Evolutionary conservation across 2,797 vertebrate species (phyloP), one percentile per base, ranked within the genome.

Genomic region (Cirrhinus mrigala): DNA sequence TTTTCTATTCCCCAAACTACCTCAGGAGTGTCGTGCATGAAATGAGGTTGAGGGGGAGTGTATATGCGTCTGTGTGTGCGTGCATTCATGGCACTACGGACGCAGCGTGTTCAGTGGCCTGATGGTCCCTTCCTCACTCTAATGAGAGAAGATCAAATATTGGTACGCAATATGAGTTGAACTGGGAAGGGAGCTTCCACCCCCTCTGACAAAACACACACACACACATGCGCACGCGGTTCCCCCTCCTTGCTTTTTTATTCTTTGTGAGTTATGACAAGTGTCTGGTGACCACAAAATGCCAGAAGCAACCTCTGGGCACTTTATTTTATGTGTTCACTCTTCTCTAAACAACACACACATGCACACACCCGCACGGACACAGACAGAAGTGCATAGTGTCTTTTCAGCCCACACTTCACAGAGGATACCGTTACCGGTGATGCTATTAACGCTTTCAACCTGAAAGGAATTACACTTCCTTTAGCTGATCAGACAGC

Each of bases 61-160:
- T 83, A 82, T 86, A 89, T 92, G 89, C 88, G 85, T 92, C 91
- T 91, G 88, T 80, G 68, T 75, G 85, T n/a, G 89, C 87, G 90
- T 91, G 90, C 89, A 91, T 93, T 92, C 64, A 40, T 85, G 87
- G 90, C 86, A 89, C 90, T 89, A 89, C 89, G 88, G 87, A 91
- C 89, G 88, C 89, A 85, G 91, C 89, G 87, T 90, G 82, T 90
- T 76, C 81, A 93, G 93, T 90, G 90, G 91, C 91, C 94, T 91
- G 87, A 89, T 91, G 90, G 93, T 93, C 92, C 93, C 97, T 97
- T 97, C 93, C 96, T 96, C 94, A 94, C 96, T 99, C 97, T 98
- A 99, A 99, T 98, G 97, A 99, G 98, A 96, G 96, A 96, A 97
- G 96, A 98, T 98, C 97, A 99, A 99, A 98, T 98, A 98, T 96